A percentile compares a stretch with the other conserved stretches of the same genome.
These are phyloP conservation scores for Drosophila serrata DNA, from an alignment of 1,140 invertebrate genomes.

Conservation along the genomic window DNA sequence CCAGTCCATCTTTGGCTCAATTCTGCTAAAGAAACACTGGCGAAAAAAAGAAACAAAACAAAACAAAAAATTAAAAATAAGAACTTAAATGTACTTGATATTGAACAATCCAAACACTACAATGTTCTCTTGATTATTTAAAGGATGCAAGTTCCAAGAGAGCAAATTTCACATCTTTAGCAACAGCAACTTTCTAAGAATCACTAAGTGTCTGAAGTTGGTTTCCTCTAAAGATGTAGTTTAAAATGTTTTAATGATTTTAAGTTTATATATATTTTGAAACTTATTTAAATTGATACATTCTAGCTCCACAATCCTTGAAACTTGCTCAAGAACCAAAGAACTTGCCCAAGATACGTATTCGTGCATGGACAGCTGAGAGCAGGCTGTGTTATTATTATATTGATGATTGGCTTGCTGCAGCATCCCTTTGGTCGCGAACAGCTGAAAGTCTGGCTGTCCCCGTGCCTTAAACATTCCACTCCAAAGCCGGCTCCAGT, in stretches of 20 bases:
- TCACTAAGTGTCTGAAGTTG: too few relatives aligned
- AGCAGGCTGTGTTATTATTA: slow-evolving; percentile 40
- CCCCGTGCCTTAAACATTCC: neutral
- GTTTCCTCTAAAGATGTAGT: neutral
- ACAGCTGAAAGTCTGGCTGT: slow-evolving; percentile 29
- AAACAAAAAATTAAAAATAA: neutral
- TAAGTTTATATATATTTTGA: neutral
- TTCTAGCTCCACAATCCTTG: too few relatives aligned
- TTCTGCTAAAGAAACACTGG: slow-evolving; percentile 10
- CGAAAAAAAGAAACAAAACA: neutral
- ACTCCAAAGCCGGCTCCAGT: neutral
- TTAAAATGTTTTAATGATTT: too few relatives aligned
- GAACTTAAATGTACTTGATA: neutral
- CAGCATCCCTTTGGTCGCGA: slow-evolving; percentile 17
- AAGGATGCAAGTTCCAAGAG: too few relatives aligned
- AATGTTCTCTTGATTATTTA: too few relatives aligned
- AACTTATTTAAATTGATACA: too few relatives aligned
- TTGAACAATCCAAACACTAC: too few relatives aligned
- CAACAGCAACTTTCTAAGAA: too few relatives aligned
- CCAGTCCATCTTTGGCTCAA: slow-evolving; percentile 10
- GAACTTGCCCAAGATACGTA: neutral
- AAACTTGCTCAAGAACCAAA: neutral
- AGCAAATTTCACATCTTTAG: too few relatives aligned
- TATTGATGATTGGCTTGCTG: slow-evolving; percentile 24
- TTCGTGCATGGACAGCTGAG: slow-evolving; percentile 26